phyloP scores from a whole-genome alignment of 2,888 invertebrate genomes.

The Amphiduros pacificus region DNA sequence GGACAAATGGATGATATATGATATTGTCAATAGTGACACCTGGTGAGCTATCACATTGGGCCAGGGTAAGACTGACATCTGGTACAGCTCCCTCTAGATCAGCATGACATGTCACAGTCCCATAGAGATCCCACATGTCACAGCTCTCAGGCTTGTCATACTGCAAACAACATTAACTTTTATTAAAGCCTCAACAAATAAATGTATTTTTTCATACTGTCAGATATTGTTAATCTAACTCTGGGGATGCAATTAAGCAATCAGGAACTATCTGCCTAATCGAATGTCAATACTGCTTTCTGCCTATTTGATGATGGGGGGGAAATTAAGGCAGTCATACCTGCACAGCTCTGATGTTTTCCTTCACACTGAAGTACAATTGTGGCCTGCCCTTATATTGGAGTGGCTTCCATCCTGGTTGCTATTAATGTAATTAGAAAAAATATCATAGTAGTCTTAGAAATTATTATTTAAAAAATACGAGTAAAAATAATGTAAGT shows the following conservation, averaged over 20 bases:
- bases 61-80: constrained; percentile 46
- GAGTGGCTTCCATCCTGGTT: constrained; percentile 51
- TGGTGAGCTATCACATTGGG: constrained; percentile 37
- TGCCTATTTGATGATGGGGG: too few species aligned
- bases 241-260: too few species aligned
- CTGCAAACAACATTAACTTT: too few species aligned
- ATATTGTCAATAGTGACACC: constrained; percentile 41
- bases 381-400: constrained; percentile 43
- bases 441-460: too few species aligned
- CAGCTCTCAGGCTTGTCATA: constrained; percentile 42
- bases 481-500: too few species aligned
- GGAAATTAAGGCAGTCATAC: constrained; percentile 30
- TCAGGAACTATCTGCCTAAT: too few species aligned
- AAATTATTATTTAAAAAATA: too few species aligned
- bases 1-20: constrained; percentile 49
- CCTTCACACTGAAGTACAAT: constrained; percentile 40
- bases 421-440: constrained; percentile 36
- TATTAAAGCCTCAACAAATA: too few species aligned
- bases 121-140: constrained; percentile 46
- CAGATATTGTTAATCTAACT: too few species aligned
- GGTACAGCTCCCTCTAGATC: constrained; percentile 47
- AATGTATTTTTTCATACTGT: too few species aligned
- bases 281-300: too few species aligned
- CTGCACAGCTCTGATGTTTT: constrained; percentile 44
- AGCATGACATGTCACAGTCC: constrained; percentile 45